Evolutionary conservation across 2,797 vertebrate species (phyloP).

Genomic region (Podarcis siculus): DNA sequence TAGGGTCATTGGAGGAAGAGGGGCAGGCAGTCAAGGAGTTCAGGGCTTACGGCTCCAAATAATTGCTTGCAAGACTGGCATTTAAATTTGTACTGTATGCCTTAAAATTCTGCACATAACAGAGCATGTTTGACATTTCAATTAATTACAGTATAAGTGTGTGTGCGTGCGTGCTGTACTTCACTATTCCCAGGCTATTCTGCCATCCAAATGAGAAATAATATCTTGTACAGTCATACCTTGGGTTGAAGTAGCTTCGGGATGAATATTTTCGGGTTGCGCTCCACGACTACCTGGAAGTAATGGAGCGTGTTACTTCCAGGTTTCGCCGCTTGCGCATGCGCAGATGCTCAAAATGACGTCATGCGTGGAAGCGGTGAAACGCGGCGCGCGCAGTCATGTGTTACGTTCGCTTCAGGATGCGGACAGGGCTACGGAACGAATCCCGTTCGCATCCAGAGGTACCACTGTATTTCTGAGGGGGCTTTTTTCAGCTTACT

Average conservation of each 20-base stretch:
- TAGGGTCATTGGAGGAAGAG: not conserved
- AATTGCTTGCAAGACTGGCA: not conserved
- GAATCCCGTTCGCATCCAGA: no score
- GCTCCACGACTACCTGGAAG: no score
- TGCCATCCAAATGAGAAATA: not conserved
- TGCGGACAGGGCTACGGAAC: no score
- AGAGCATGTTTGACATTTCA: not conserved
- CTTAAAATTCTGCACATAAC: not conserved
- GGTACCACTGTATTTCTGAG: not conserved
- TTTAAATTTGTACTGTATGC: not conserved
- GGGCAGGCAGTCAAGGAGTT: not conserved
- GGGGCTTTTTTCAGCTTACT: not conserved
- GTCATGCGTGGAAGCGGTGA: no score
- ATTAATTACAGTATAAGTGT: not conserved
- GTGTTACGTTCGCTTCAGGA: no score
- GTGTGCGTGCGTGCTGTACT: not conserved
- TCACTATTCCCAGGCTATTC: not conserved
- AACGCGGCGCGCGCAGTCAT: no score
- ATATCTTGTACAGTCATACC: not conserved
- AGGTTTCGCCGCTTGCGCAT: no score
- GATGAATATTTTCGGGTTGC: no score
- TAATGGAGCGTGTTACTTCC: no score
- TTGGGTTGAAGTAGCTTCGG: no score
- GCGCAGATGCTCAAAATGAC: no score
- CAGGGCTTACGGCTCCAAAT: not conserved